Percentiles rank a stretch among this genome's conserved stretches.
Conservation (phyloP, 2,113 vertebrate genomes). For the Sprattus sprattus region DNA sequence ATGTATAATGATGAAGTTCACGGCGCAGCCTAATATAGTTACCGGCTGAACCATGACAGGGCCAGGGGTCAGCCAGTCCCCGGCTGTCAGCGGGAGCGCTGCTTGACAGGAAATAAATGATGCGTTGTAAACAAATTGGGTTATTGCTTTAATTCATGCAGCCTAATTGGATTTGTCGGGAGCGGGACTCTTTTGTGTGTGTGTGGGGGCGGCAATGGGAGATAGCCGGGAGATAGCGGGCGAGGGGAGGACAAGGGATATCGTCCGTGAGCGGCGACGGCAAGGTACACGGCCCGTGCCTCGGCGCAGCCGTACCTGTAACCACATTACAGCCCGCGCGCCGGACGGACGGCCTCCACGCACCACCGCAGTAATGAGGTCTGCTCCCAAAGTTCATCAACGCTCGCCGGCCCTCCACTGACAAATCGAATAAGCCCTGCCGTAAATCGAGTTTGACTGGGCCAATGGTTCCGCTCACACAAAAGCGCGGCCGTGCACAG, state of each 20-base stretch:
- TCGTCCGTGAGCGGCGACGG: background rate
- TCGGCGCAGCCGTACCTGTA: constrained; percentile 55
- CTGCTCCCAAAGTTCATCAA: constrained; percentile 47
- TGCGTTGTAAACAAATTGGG: constrained; percentile 74
- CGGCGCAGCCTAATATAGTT: constrained; percentile 62
- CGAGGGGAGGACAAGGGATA: constrained; percentile 22
- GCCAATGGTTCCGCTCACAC: constrained; percentile 34
- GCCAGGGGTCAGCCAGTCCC: constrained; percentile 61
- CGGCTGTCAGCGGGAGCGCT: constrained; percentile 58
- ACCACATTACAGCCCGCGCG: constrained; percentile 56
- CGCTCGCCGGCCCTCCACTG: constrained; percentile 50
- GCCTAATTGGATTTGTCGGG: constrained; percentile 70
- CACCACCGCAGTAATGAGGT: constrained; percentile 51
- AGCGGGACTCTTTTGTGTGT: constrained; percentile 57
- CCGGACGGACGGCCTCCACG: constrained; percentile 39
- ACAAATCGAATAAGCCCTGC: constrained; percentile 58
- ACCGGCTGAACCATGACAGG: constrained; percentile 63
- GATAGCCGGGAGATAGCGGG: background rate
- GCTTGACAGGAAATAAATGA: constrained; percentile 75
- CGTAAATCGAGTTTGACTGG: constrained; percentile 54
- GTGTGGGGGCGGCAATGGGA: background rate
- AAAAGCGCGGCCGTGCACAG: constrained; percentile 30
- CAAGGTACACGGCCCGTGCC: constrained; percentile 12
- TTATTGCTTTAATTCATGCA: constrained; percentile 78
- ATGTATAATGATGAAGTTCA: constrained; percentile 52